Conservation (phyloP, 2,888 invertebrate genomes). For the Hydropsyche betteni region DNA sequence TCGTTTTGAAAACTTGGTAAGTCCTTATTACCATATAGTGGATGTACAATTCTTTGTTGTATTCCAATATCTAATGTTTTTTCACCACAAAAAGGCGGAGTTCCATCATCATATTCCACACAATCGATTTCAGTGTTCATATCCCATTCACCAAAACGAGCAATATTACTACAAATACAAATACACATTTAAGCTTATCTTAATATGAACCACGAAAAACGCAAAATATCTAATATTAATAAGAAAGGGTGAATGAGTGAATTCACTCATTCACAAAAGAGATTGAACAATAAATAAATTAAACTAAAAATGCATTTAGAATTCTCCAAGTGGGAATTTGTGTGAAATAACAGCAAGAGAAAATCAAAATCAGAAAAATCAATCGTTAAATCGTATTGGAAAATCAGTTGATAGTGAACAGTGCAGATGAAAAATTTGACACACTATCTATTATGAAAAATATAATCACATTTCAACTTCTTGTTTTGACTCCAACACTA, state of each 20-base stretch:
- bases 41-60: slow-evolving; percentile 74
- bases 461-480: not conserved
- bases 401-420: not conserved
- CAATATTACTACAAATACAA: slow-evolving; percentile 60
- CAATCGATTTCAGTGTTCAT: slow-evolving; percentile 70
- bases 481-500: slow-evolving; percentile 40
- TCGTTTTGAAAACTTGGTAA: slow-evolving; percentile 73
- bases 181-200: not conserved
- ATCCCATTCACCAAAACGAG: slow-evolving; percentile 77
- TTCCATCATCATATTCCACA: slow-evolving; percentile 64
- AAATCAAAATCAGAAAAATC: too few species aligned
- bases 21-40: slow-evolving; percentile 66
- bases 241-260: too few species aligned
- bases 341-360: too few species aligned
- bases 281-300: too few species aligned
- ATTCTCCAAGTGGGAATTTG: too few species aligned
- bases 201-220: not conserved
- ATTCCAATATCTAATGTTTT: slow-evolving; percentile 70
- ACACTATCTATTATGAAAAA: not conserved
- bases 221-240: not conserved
- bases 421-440: not conserved
- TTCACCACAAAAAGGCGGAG: slow-evolving; percentile 68
- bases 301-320: too few species aligned
- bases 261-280: too few species aligned
- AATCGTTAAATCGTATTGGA: not conserved